These are phyloP conservation scores for Hippocampus kuda DNA, from an alignment of 2,797 vertebrate genomes.

Conservation along the genomic window DNA sequence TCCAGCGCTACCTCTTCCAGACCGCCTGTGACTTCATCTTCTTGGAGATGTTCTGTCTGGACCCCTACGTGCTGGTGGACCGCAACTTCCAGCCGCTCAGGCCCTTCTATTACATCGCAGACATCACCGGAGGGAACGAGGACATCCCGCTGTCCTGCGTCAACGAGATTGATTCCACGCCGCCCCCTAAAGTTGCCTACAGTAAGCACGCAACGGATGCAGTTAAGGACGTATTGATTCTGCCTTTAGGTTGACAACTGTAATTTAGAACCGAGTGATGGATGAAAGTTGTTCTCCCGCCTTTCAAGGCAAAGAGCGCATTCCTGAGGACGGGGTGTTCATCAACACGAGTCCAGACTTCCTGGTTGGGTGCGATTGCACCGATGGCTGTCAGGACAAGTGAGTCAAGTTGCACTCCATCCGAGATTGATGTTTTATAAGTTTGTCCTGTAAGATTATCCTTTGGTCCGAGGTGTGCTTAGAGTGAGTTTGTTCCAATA, in stretches of 20 bases:
- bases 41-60: slow-evolving; percentile 97
- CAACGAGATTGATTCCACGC: slow-evolving; percentile 88
- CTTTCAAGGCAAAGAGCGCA: slow-evolving; percentile 74
- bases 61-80: slow-evolving; percentile 93
- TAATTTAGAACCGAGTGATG: background rate
- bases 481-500: no score
- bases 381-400: slow-evolving; percentile 92
- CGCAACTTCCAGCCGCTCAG: slow-evolving; percentile 88
- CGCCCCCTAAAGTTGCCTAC: slow-evolving; percentile 88
- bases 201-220: slow-evolving; percentile 64
- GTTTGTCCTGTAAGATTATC: no score
- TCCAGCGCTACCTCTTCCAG: slow-evolving; percentile 90
- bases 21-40: slow-evolving; percentile 87
- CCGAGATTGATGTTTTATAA: background rate
- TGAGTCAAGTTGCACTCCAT: slow-evolving; percentile 53
- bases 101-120: slow-evolving; percentile 85
- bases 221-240: background rate
- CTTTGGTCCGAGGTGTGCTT: no score
- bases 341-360: slow-evolving; percentile 90
- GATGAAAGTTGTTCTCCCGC: background rate
- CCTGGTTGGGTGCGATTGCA: slow-evolving; percentile 93
- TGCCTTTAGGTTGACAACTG: background rate
- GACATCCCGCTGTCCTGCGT: slow-evolving; percentile 93
- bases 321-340: slow-evolving; percentile 86
- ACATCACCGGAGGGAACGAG: slow-evolving; percentile 86